phyloP scores from a whole-genome alignment of 2,888 invertebrate species.

The Synanthedon formicaeformis region DNA sequence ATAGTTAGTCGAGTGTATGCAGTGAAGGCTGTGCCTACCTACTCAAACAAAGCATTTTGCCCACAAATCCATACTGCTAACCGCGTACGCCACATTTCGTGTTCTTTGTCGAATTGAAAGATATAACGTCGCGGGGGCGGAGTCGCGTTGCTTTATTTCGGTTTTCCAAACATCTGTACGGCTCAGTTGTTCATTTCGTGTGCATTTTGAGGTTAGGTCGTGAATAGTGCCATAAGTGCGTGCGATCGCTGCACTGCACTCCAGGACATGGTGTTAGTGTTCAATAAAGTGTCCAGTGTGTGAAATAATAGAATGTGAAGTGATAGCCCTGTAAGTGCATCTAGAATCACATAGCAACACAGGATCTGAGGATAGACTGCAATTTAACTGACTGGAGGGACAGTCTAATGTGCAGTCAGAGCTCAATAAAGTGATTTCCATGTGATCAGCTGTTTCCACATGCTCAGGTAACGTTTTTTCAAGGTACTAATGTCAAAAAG shows the following conservation, averaged over 20 bases:
- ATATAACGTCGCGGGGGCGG: conserved; percentile 36
- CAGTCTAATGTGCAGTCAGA: neutral
- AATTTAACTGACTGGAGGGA: neutral
- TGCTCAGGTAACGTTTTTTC: conserved; percentile 16
- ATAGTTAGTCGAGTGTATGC: conserved; percentile 50
- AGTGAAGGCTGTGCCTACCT: conserved; percentile 62
- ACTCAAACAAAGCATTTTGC: conserved; percentile 67
- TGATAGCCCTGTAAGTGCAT: too few relatives aligned
- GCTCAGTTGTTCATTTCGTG: conserved; percentile 42
- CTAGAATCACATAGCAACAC: too few relatives aligned
- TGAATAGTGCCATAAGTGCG: conserved; percentile 26
- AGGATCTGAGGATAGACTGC: neutral
- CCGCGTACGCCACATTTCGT: conserved; percentile 34
- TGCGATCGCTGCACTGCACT: neutral
- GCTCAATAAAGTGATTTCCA: conserved; percentile 9
- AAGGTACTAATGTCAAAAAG: neutral
- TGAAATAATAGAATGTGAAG: too few relatives aligned
- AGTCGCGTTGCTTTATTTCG: conserved; percentile 36
- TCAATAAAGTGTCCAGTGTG: too few relatives aligned
- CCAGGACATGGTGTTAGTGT: neutral
- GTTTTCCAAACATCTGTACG: conserved; percentile 55
- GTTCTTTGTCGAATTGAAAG: conserved; percentile 44
- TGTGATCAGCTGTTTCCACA: conserved; percentile 4
- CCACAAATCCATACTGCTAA: conserved; percentile 50
- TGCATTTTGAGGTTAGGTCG: conserved; percentile 64